A percentile compares a stretch with the other conserved stretches of the same genome.
These are phyloP conservation scores for Dallia pectoralis DNA, from an alignment of 2,797 vertebrate genomes.

Conservation along the genomic window DNA sequence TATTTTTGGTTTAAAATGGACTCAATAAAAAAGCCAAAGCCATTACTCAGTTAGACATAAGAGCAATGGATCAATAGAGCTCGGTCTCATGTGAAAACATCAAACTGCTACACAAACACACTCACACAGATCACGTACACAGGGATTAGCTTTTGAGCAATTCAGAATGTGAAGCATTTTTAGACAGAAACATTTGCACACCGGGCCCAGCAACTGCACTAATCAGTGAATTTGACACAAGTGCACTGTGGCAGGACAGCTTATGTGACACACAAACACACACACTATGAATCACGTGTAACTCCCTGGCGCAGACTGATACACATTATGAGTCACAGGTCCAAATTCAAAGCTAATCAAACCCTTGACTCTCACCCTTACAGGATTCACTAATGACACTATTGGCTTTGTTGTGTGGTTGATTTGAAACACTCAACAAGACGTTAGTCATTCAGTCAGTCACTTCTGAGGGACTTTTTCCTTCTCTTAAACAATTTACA, in stretches of 20 bases:
- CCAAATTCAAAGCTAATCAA: constrained; percentile 28
- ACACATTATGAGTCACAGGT: constrained; percentile 34
- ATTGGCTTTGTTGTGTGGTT: neutral
- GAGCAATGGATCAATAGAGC: constrained; percentile 21
- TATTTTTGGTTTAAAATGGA: constrained; percentile 7
- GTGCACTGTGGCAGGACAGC: neutral
- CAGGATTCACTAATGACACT: neutral
- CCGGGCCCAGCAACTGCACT: neutral
- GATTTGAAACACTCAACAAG: no score
- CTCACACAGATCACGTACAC: constrained; percentile 35
- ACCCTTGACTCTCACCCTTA: constrained; percentile 27
- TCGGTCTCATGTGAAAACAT: constrained; percentile 31
- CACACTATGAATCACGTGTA: constrained; percentile 11
- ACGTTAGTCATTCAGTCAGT: no score
- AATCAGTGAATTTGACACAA: neutral
- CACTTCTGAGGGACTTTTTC: no score
- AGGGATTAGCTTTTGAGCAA: constrained; percentile 57
- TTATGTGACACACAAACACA: constrained; percentile 4
- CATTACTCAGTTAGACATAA: constrained; percentile 31
- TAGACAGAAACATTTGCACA: constrained; percentile 27
- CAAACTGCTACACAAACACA: constrained; percentile 21
- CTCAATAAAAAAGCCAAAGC: constrained; percentile 20
- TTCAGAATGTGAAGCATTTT: constrained; percentile 24
- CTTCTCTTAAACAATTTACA: no score
- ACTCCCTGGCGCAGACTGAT: constrained; percentile 11